Base-by-base conservation (phyloP, 2,888 invertebrate genomes). In the Andrena marginata region DNA sequence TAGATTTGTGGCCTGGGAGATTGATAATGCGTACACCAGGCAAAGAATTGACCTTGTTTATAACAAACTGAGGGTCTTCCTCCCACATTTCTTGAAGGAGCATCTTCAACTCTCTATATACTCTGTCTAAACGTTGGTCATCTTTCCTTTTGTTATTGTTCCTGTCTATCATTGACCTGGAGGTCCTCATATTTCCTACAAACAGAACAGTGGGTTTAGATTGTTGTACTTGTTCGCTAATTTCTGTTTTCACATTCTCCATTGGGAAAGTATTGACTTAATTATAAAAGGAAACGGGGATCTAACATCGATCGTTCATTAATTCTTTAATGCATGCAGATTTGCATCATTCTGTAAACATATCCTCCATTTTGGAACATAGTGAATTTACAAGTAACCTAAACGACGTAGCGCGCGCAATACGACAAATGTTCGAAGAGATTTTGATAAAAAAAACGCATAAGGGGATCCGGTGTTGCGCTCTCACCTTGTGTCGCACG, bases 151-250 rank as follows among this genome's bases (percentile, higher is more conserved):
- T 51, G 20, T 51, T 51, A 51, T 20, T 51, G 20, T 51, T 51
- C 51, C 51, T 20, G n/a, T n/a, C n/a, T 51, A 51, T 51, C 20
- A 20, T 51, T 51, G 51, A 51, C n/a, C 20, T 51, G 51, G 51
- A 51, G 51, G 51, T 51, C 20, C 51, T 51, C 51, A 51, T 51
- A 51, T 51, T 51, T 51, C 7, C 51, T 51, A 20, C 51, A 51
- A 51, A 51, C 51, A 51, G 7, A 51, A 51, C 51, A 51, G 20
- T 51, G 51, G 51, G 7, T 20, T 51, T 20, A 42, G 13, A 13
- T 42, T 42, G 13, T 42, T 13, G 3, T 42, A 42, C 13, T 42
- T 42, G 3, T 42, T 42, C 13, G 13, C 13, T 13, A 13, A 42
- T 42, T 42, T 42, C 42, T 42, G 3, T 42, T 42, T 13, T 42